phyloP scores from a whole-genome alignment of 2,888 invertebrate genomes.

The Exephanes ischioxanthus region DNA sequence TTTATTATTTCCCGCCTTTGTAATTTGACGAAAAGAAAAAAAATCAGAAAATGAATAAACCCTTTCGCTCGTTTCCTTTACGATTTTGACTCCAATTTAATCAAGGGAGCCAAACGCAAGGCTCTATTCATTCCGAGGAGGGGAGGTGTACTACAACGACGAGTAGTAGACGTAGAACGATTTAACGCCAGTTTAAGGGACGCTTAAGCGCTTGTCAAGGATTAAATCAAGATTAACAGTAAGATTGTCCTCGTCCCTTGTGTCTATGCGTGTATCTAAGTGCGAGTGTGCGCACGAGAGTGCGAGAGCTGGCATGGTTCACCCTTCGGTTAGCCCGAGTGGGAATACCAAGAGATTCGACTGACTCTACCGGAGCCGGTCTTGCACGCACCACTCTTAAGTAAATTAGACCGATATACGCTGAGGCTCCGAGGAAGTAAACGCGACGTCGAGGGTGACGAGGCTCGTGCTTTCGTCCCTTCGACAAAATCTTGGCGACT shows the following conservation, averaged over 20 bases:
- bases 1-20: no score
- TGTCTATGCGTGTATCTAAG: slow-evolving; percentile 62
- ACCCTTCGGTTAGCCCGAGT: slow-evolving; percentile 68
- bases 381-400: slow-evolving; percentile 75
- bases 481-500: slow-evolving; percentile 16
- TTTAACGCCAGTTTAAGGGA: slow-evolving; percentile 82
- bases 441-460: slow-evolving; percentile 57
- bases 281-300: slow-evolving; percentile 30
- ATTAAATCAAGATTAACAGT: slow-evolving; percentile 85
- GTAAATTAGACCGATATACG: slow-evolving; percentile 76
- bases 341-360: slow-evolving; percentile 65
- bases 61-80: slow-evolving; percentile 23
- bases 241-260: slow-evolving; percentile 79
- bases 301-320: slow-evolving; percentile 59
- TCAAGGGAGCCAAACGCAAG: slow-evolving; percentile 51
- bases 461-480: slow-evolving; percentile 30
- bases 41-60: not conserved
- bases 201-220: slow-evolving; percentile 84
- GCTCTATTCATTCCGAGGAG: slow-evolving; percentile 52
- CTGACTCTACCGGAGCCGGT: slow-evolving; percentile 62
- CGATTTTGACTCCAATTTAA: slow-evolving; percentile 60
- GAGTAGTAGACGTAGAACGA: slow-evolving; percentile 71
- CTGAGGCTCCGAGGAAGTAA: slow-evolving; percentile 36
- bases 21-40: not conserved
- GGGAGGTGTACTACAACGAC: slow-evolving; percentile 44